A percentile compares a stretch with the other conserved stretches of the same genome.
phyloP scores from a whole-genome alignment of 2,888 invertebrate species.

The Phyllotreta cruciferae region DNA sequence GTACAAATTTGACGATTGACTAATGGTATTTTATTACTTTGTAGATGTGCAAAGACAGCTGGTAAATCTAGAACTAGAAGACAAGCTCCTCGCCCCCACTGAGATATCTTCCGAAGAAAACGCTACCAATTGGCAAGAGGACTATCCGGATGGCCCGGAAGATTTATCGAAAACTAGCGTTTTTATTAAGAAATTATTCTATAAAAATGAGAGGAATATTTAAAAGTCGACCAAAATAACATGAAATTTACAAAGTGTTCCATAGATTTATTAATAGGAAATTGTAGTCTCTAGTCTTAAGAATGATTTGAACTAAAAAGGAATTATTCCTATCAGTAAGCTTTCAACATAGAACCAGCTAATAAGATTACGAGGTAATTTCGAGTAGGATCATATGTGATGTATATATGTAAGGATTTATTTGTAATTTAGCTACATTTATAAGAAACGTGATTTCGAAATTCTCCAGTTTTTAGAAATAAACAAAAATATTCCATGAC shows the following conservation, averaged over 20 bases:
- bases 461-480: too few species aligned
- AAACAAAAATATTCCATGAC: too few species aligned
- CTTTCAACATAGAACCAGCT: too few species aligned
- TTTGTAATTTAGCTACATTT: too few species aligned
- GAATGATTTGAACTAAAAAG: too few species aligned
- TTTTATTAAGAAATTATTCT: constrained; percentile 44
- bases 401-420: too few species aligned
- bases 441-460: too few species aligned
- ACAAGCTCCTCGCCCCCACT: constrained; percentile 11
- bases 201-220: constrained; percentile 34
- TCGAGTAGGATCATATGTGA: too few species aligned
- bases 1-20: neutral
- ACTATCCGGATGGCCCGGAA: constrained; percentile 37
- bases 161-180: constrained; percentile 38
- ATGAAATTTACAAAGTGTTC: neutral
- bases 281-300: too few species aligned
- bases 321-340: too few species aligned
- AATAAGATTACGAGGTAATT: too few species aligned
- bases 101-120: constrained; percentile 35
- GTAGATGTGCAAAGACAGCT: constrained; percentile 44
- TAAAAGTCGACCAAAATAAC: neutral
- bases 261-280: too few species aligned
- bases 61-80: constrained; percentile 33
- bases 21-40: constrained; percentile 31
- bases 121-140: constrained; percentile 45